Evolutionary conservation across 2,113 vertebrate genomes (phyloP), one percentile per base, ranked within the genome.

Genomic region (Scortum barcoo): DNA sequence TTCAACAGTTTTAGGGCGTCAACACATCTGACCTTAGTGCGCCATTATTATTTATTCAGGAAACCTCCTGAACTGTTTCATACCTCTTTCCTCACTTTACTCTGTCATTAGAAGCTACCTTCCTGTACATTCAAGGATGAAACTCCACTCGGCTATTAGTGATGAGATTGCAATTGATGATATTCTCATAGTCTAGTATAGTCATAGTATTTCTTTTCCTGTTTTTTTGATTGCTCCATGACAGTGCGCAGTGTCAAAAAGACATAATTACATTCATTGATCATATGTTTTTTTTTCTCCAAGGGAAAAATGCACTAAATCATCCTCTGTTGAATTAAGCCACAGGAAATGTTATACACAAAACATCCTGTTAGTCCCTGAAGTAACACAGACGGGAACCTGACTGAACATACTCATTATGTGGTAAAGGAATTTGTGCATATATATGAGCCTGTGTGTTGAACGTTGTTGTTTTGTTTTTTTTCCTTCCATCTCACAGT

Each of bases 211-310:
- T 17, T 54, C 0, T 38, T 54, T 16, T 54, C 12, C 5, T 44
- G 14, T 19, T 44, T 33, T 22, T 73, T 26, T 17, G 20, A 68
- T 72, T 61, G 36, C 33, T 74, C 20, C 20, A 68, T 9, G 14
- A 30, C n/a, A 16, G 26, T 3, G 3, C 30, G 40, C 1, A 22
- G 30, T 5, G 50, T 40, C 6, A 30, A 83, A 51, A 17, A 58
- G 51, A 74, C 40, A n/a, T 60, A 60, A 60, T 51, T 28, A 30
- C 38, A n/a, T 33, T 11, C 19, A 79, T 38, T 38, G 5, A 68
- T 53, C 28, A 22, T 60, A 20, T 30, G 2, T 14, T 42, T 46
- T 24, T 75, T 57, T 26, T 17, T 13, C 67, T 56, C 19, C 20
- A 2, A 4, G 4, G 20, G 76, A 28, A 20, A 19, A 19, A n/a